Evolutionary conservation across 1,140 invertebrate genomes (phyloP).

Genomic region (Chelonus insularis): DNA sequence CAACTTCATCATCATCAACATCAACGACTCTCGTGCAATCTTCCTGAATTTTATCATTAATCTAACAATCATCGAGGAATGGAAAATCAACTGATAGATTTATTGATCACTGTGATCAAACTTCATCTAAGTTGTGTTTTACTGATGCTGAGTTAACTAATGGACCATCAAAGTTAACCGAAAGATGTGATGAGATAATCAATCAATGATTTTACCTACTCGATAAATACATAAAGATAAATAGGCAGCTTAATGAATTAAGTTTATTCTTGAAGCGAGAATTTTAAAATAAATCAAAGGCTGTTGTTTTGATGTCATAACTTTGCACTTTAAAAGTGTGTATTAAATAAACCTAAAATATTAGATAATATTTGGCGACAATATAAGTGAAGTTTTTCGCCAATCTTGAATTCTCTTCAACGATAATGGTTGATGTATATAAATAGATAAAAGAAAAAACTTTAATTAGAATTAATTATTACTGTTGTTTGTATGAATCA

Average conservation of each 20-base stretch:
- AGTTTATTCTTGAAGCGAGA: no score
- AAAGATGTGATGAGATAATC: no score
- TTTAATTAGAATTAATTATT: slow-evolving; percentile 20
- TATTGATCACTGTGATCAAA: background rate
- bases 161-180: no score
- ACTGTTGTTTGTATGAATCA: slow-evolving; percentile 22
- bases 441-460: slow-evolving; percentile 18
- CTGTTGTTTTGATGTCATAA: no score
- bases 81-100: background rate
- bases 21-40: slow-evolving; percentile 56
- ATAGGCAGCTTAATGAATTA: no score
- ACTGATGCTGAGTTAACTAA: no score
- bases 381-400: background rate
- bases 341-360: background rate
- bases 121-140: background rate
- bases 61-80: slow-evolving; percentile 2
- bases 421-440: slow-evolving; percentile 15
- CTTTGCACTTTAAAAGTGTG: no score
- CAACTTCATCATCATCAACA: slow-evolving; percentile 32
- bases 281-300: no score
- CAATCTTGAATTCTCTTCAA: slow-evolving; percentile 2
- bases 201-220: no score
- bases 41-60: slow-evolving; percentile 56
- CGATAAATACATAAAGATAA: no score
- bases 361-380: background rate